phyloP scores from a whole-genome alignment of 2,113 vertebrate species.

The Apodemus speciosus region DNA sequence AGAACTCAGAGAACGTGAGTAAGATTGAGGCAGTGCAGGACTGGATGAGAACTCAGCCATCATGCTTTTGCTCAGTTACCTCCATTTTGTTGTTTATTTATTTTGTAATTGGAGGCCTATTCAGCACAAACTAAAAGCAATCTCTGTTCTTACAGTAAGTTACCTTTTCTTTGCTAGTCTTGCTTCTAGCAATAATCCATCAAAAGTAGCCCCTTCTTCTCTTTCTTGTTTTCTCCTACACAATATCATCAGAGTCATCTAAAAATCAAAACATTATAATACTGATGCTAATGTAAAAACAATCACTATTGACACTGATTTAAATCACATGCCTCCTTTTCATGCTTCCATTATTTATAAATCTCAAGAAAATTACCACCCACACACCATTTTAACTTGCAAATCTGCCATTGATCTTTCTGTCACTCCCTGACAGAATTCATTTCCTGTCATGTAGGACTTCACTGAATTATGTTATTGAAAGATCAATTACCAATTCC shows the following conservation, averaged over 20 bases:
- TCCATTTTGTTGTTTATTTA: not conserved
- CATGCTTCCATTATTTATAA: not conserved
- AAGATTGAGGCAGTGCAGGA: not conserved
- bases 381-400: not conserved
- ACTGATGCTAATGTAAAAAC: not conserved
- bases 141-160: not conserved
- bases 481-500: not conserved
- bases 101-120: not conserved
- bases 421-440: not conserved
- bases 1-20: accelerated
- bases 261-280: not conserved
- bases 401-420: not conserved
- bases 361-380: not conserved
- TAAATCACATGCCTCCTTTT: not conserved
- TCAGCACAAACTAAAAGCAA: not conserved
- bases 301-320: not conserved
- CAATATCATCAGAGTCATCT: not conserved
- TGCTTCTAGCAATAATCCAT: not conserved
- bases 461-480: not conserved
- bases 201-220: not conserved
- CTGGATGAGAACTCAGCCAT: not conserved
- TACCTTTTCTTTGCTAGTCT: not conserved
- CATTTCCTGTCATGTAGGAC: not conserved
- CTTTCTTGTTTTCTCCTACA: not conserved
- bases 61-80: no score